A percentile compares a stretch with the other conserved stretches of the same genome.
These are phyloP conservation scores for Isaurus tuberculatus DNA, from an alignment of 92 coral and sea anemone genomes.

Conservation along the genomic window DNA sequence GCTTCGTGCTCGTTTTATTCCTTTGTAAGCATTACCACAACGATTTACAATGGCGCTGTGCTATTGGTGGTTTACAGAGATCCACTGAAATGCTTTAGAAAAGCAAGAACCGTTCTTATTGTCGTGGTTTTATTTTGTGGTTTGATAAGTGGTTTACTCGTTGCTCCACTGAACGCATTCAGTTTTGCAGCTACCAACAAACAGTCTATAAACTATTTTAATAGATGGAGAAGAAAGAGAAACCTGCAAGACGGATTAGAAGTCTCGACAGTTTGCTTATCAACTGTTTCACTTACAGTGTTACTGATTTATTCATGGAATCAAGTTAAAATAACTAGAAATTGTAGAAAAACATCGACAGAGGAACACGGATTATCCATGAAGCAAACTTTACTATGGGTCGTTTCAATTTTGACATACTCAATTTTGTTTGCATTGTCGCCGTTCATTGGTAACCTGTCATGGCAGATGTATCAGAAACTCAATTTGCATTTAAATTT, in stretches of 20 bases:
- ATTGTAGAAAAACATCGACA: not conserved
- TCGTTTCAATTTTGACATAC: not conserved
- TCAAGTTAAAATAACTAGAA: not conserved
- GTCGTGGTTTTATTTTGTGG: slow-evolving; percentile 27
- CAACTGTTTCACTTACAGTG: slow-evolving; percentile 12
- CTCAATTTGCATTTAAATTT: slow-evolving; percentile 29
- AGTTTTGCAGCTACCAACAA: not conserved
- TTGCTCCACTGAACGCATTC: slow-evolving; percentile 23
- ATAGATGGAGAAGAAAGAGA: not conserved
- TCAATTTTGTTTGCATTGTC: slow-evolving; percentile 12
- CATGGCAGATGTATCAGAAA: slow-evolving; percentile 29
- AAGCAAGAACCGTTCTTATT: not conserved
- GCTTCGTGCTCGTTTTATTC: slow-evolving; percentile 25
- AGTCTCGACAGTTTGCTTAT: not conserved
- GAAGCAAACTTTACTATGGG: not conserved
- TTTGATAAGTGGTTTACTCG: not conserved
- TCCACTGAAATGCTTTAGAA: slow-evolving; percentile 19
- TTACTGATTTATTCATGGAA: slow-evolving; percentile 24
- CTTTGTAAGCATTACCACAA: not conserved
- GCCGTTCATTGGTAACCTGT: not conserved
- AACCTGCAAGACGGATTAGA: slow-evolving; percentile 17
- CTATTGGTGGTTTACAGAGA: slow-evolving; percentile 27
- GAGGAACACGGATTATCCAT: not conserved
- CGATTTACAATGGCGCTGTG: slow-evolving; percentile 21
- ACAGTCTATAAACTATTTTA: not conserved